A percentile compares a stretch with the other conserved stretches of the same genome.
Conservation (phyloP, 1,140 invertebrate species). For the Drosophila bocqueti region DNA sequence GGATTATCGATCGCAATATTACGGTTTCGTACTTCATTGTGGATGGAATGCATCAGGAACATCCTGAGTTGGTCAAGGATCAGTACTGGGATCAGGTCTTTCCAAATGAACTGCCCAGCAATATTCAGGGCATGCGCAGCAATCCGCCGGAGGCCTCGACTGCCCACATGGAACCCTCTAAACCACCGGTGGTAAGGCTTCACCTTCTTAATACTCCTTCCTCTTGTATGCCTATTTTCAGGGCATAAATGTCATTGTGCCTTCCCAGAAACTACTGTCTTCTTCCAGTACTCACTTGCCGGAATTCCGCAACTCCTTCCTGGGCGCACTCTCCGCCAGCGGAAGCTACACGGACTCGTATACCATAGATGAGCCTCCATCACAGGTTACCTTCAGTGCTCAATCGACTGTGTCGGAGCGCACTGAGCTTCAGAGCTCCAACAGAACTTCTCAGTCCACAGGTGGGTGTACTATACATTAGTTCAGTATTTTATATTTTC, state of each 20-base stretch:
- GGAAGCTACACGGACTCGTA: slow-evolving; percentile 2
- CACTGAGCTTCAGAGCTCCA: not conserved
- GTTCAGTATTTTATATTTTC: too few species aligned
- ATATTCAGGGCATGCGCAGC: slow-evolving; percentile 89
- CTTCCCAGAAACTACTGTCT: not conserved
- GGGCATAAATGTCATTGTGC: not conserved
- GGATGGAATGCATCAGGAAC: slow-evolving; percentile 96
- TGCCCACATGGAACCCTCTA: slow-evolving; percentile 88
- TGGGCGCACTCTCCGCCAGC: slow-evolving; percentile 8
- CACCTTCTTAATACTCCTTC: not conserved
- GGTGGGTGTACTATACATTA: not conserved
- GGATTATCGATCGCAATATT: slow-evolving; percentile 94
- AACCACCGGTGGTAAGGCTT: not conserved
- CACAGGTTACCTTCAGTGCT: slow-evolving; percentile 2
- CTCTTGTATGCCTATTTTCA: not conserved
- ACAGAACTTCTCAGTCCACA: not conserved
- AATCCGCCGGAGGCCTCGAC: slow-evolving; percentile 92
- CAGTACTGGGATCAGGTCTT: slow-evolving; percentile 96
- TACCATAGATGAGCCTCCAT: not conserved
- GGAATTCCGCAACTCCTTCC: not conserved
- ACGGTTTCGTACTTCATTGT: slow-evolving; percentile 95
- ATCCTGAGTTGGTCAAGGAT: slow-evolving; percentile 93
- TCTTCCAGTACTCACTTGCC: not conserved
- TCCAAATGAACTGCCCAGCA: slow-evolving; percentile 93
- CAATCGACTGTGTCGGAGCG: not conserved